Base-by-base conservation (phyloP, 2,888 invertebrate species). In the Drosophila tripunctata region DNA sequence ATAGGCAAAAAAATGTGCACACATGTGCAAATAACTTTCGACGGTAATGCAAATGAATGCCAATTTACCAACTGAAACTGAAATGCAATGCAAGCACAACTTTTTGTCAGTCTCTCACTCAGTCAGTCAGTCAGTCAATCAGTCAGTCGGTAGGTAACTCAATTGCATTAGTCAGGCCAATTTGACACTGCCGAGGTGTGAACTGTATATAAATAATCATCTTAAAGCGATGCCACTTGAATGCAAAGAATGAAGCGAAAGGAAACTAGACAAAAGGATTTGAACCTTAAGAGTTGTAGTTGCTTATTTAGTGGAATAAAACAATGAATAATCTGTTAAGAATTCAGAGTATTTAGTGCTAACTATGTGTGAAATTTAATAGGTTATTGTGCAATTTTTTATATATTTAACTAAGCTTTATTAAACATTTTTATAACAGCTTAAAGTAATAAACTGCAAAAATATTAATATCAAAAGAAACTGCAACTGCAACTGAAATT, bases 1-100 rank as follows among this genome's bases (percentile, higher is more conserved):
- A 69, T 58, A 52, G 60, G 64, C 78, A 68, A 17, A n/a, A n/a
- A n/a, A 65, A 77, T 27, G 84, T 83, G 80, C 85, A 82, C 77
- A 78, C 84, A 83, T 84, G 79, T 78, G 83, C 79, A 80, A 84
- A 75, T 84, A 81, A 76, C 78, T 85, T 70, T 76, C 48, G 70
- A 79, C 69, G 76, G 83, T 84, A 87, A 87, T 73, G 85, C 85
- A 84, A 84, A 84, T 87, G 81, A 87, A 87, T 87, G 85, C 76
- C 82, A 85, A 87, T 85, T 85, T 84, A 70, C 75, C 67, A 69
- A 57, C 64, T 63, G 52, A 67, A 69, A 57, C 63, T 63, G 52
- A 67, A 67, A 67, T 61, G 33, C 17, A 27, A 30, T 27, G 12
- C 38, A 44, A 60, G 19, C 21, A 31, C 12, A 60, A 65, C 48